phyloP scores from a whole-genome alignment of 1,140 invertebrate species.

The Penaeus chinensis region DNA sequence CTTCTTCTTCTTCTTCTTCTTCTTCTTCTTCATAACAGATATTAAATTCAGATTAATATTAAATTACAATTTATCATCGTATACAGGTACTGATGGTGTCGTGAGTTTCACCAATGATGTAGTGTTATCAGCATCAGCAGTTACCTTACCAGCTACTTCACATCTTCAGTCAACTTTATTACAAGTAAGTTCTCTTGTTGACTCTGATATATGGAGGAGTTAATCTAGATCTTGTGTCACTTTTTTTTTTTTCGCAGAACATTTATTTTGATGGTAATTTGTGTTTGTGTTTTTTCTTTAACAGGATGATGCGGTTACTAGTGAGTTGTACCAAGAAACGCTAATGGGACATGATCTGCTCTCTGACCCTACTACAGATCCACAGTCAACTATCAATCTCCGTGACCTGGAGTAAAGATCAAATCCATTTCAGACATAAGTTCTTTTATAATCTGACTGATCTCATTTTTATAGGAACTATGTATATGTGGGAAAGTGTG shows the following conservation, averaged over 20 bases:
- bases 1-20: too few relatives aligned
- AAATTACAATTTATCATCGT: too few relatives aligned
- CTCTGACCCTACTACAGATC: constrained; percentile 45
- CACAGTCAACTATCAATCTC: constrained; percentile 58
- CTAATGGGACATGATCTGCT: constrained; percentile 55
- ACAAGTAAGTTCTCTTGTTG: constrained; percentile 20
- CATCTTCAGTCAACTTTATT: constrained; percentile 47
- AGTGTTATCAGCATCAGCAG: constrained; percentile 51
- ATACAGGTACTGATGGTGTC: constrained; percentile 31
- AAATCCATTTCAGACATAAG: not conserved
- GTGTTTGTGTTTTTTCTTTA: too few relatives aligned
- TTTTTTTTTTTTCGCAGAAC: not conserved
- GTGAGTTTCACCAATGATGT: constrained; percentile 54
- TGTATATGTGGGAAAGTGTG: not conserved
- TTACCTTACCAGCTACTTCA: constrained; percentile 40
- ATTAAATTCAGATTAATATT: too few relatives aligned
- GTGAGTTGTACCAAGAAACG: constrained; percentile 48
- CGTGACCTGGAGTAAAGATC: constrained; percentile 47
- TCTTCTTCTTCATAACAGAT: too few relatives aligned
- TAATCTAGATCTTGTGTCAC: not conserved
- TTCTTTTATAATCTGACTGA: not conserved
- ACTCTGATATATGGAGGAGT: too few relatives aligned
- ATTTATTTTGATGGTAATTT: not conserved
- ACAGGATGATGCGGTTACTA: constrained; percentile 47
- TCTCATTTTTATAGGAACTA: not conserved